These are phyloP conservation scores for Mormyrus iriodes DNA, from an alignment of 2,113 vertebrate genomes.

Conservation along the genomic window DNA sequence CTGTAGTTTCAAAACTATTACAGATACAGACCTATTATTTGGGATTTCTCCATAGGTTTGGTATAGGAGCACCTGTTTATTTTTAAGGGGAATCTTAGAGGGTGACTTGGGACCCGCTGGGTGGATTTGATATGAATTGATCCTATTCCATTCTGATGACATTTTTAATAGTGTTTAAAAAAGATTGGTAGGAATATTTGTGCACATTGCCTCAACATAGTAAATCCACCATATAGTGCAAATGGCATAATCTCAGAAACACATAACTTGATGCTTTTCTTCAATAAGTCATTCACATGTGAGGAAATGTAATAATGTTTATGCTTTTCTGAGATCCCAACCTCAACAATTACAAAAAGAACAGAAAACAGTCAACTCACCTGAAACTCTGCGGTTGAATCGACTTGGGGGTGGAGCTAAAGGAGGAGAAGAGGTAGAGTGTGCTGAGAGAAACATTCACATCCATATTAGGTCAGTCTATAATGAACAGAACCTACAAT, in stretches of 20 bases:
- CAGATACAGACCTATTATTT: neutral
- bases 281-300: neutral
- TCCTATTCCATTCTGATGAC: neutral
- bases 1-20: no score
- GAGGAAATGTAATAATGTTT: neutral
- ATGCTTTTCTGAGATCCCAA: neutral
- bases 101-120: neutral
- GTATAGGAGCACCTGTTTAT: neutral
- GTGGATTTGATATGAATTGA: neutral
- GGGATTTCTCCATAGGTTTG: neutral
- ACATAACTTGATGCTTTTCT: neutral
- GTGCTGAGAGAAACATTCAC: neutral
- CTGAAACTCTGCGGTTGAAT: constrained; percentile 91
- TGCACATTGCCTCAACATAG: neutral
- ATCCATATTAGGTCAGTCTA: neutral
- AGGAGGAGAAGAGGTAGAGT: constrained; percentile 36
- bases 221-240: neutral
- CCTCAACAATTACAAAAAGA: constrained; percentile 23
- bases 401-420: constrained; percentile 81
- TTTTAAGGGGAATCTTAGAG: neutral
- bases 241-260: neutral
- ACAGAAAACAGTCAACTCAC: constrained; percentile 57
- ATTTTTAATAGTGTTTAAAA: neutral
- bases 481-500: neutral
- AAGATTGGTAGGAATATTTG: neutral